Evolutionary conservation across 2,888 invertebrate species (phyloP), one percentile per base, ranked within the genome.

Genomic region (Sympetrum striolatum): DNA sequence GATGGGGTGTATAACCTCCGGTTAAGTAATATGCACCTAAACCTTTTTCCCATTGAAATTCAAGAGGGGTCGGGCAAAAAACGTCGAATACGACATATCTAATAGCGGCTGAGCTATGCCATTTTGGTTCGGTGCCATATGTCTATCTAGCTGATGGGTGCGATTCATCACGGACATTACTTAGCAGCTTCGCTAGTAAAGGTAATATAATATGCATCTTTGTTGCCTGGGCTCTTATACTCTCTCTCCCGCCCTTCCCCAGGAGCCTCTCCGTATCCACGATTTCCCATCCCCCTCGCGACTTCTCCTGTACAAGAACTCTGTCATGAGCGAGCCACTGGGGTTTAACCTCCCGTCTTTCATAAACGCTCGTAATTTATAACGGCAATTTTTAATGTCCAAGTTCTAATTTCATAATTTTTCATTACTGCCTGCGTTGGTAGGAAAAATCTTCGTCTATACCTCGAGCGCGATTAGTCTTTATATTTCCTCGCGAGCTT

Each of bases 171-270:
- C 48, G 81, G 25, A 6, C 48, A 81, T 81, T 81, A 81, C 81
- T 22, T 81, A 48, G 81, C 81, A 44, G n/a, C 81, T 14, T 48
- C n/a, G 44, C 81, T n/a, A 44, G 44, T 48, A 48, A 81, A 44
- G 81, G 44, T 44, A 81, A 81, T 81, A 81, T 44, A 81, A 81
- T 81, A 81, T 81, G 81, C 81, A 81, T 81, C 81, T 81, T 48
- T 81, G 81, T 48, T 81, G 81, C n/a, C 25, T 10, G 48, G 39
- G 22, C 48, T 44, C 81, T 80, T 44, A n/a, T 39, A n/a, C 22
- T 25, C 81, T 25, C 81, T 53, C 44, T 48, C n/a, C n/a, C 22
- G 39, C 81, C 44, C 25, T 31, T n/a, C 25, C 31, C 31, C 31
- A 25, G 73, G 25, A 25, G 25, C 12, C n/a, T 73, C 73, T 31